Conservation (phyloP, 2,113 vertebrate genomes). For the Marmota monax region DNA sequence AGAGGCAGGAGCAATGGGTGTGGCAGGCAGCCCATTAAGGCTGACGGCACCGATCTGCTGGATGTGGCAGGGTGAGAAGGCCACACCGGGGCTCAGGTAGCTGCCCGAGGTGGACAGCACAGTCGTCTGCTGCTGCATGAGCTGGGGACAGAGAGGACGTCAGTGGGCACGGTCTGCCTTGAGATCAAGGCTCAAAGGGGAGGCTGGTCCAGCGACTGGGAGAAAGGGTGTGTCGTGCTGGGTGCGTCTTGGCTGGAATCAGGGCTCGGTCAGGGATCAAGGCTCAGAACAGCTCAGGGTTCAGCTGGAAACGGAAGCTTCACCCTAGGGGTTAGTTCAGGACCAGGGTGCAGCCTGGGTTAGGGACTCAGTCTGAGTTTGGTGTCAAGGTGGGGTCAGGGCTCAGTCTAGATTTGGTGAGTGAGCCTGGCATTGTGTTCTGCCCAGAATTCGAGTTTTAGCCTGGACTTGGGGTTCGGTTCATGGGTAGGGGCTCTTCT, state of each 20-base stretch:
- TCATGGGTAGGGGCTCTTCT: background rate
- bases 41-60: constrained; percentile 99
- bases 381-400: background rate
- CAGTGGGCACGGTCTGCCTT: background rate
- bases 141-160: constrained; percentile 85
- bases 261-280: background rate
- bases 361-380: background rate
- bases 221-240: background rate
- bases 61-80: constrained; percentile 97
- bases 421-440: background rate
- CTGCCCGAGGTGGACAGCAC: constrained; percentile 97
- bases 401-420: too few species aligned
- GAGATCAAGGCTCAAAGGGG: background rate
- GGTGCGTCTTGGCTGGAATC: background rate
- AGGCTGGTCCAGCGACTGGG: background rate
- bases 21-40: constrained; percentile 95
- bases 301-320: background rate
- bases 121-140: constrained; percentile 99
- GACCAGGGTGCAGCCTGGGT: background rate
- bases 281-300: background rate
- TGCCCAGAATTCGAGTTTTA: background rate
- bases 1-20: constrained; percentile 94
- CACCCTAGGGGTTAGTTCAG: background rate
- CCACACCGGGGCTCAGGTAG: constrained; percentile 96
- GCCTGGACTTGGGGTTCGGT: background rate